phyloP scores from a whole-genome alignment of 2,888 invertebrate genomes.

The Nomada fabriciana region DNA sequence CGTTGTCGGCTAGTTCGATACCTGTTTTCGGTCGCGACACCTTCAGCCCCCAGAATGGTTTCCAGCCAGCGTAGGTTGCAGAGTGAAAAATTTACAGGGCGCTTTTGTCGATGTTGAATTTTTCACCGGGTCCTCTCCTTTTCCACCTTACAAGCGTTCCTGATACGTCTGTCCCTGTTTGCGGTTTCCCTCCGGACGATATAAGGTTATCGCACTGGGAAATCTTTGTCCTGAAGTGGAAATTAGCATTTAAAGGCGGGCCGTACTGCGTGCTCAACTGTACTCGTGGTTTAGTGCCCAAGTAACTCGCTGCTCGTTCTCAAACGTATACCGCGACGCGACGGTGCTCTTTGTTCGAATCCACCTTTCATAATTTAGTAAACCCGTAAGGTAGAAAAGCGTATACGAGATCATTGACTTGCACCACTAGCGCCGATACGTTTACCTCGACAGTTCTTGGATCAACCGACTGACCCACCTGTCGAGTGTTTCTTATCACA shows the following conservation, averaged over 20 bases:
- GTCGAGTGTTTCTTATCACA: not conserved
- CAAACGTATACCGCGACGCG: not conserved
- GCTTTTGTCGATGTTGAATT: conserved; percentile 21
- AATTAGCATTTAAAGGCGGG: conserved; percentile 35
- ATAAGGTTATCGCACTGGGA: conserved; percentile 3
- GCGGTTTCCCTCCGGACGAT: not conserved
- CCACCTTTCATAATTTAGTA: not conserved
- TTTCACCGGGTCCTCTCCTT: not conserved
- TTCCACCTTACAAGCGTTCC: too few relatives aligned
- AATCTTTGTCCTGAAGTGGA: conserved; percentile 8
- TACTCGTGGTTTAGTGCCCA: not conserved
- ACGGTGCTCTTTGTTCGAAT: not conserved
- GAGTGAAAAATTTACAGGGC: conserved; percentile 2
- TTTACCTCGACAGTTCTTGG: not conserved
- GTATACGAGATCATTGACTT: conserved; percentile 7
- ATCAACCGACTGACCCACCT: not conserved
- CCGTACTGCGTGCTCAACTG: not conserved
- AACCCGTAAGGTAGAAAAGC: too few relatives aligned
- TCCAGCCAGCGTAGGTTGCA: not conserved
- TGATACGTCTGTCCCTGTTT: not conserved
- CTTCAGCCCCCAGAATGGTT: not conserved
- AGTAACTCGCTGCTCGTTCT: not conserved
- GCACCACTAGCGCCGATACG: conserved; percentile 1
- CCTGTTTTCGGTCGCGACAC: conserved; percentile 11
- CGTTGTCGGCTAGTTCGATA: conserved; percentile 4